Base-by-base conservation (phyloP, 2,113 vertebrate genomes). In the Zingel zingel region DNA sequence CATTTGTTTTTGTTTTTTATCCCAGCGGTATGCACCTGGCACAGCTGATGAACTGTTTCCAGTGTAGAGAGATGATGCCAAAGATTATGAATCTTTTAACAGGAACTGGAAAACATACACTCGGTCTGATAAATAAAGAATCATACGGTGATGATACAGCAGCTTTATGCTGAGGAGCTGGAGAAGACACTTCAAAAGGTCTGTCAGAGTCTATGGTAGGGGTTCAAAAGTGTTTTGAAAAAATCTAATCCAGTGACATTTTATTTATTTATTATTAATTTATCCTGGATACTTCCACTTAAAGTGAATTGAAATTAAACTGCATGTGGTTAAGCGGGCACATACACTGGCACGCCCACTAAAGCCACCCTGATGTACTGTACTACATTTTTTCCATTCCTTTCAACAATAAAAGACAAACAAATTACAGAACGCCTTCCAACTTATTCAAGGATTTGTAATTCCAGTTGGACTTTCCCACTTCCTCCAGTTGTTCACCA, bases 51-150 rank as follows among this genome's bases (percentile, higher is more conserved):
- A 83, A 78, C 64, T 19, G 48, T 30, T 64, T 18, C 54, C 23
- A 54, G 45, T 15, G 10, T 2, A 5, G 25, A 18, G 85, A 50
- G 27, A 54, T 2, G 61, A 63, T 67, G 53, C 78, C 67, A 36
- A 43, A 79, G 57, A 61, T 61, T 67, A 86, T 53, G 51, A 87
- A 78, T 65, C 51, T 58, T 75, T 82, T 27, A 72, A 67, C 25
- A 8, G 62, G 9, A 51, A 30, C 45, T 47, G 51, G 11, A 68
- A 75, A 71, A 61, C 21, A 74, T n/a, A 47, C 12, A 12, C 9
- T 25, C 39, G 0, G 65, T 75, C 59, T 77, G 76, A 85, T 74
- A 23, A 77, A 83, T 82, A 73, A 69, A 70, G 18, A 48, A 57
- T 27, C 48, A 5, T 18, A 8, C 23, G 30, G 58, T 9, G 74